These are phyloP conservation scores for Xiphophorus couchianus DNA, from an alignment of 2,113 vertebrate species.

Conservation along the genomic window DNA sequence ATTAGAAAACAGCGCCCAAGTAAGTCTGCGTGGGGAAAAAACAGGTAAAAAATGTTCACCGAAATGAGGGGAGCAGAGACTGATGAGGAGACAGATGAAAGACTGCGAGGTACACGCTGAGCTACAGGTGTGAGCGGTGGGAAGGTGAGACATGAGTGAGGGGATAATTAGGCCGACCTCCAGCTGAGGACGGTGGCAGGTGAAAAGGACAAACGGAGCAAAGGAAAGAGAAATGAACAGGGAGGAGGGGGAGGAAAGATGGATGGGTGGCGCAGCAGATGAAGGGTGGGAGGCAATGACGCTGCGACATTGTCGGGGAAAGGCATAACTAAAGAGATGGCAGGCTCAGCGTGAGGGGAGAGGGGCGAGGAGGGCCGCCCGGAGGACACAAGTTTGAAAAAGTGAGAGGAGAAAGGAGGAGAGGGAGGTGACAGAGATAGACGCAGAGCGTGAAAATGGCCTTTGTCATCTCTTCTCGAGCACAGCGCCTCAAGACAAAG, in stretches of 20 bases:
- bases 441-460: conserved; percentile 67
- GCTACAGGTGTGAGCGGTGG: conserved; percentile 71
- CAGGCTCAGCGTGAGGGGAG: conserved; percentile 47
- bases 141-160: conserved; percentile 24
- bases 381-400: conserved; percentile 46
- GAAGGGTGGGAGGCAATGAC: conserved; percentile 49
- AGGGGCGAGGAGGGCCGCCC: conserved; percentile 43
- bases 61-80: conserved; percentile 1
- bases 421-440: conserved; percentile 50
- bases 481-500: conserved; percentile 62
- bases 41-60: conserved; percentile 6
- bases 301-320: conserved; percentile 18
- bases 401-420: conserved; percentile 34
- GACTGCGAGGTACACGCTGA: conserved; percentile 44
- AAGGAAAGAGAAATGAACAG: neutral
- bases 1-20: conserved; percentile 37
- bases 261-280: conserved; percentile 33
- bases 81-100: conserved; percentile 19
- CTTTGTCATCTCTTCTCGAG: conserved; percentile 70
- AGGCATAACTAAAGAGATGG: conserved; percentile 49
- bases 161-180: conserved; percentile 67
- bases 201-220: conserved; percentile 33
- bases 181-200: conserved; percentile 59
- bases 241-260: conserved; percentile 1
- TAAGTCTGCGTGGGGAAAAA: conserved; percentile 35